phyloP scores from a whole-genome alignment of 2,888 invertebrate genomes.

The Teleiodes luculella region DNA sequence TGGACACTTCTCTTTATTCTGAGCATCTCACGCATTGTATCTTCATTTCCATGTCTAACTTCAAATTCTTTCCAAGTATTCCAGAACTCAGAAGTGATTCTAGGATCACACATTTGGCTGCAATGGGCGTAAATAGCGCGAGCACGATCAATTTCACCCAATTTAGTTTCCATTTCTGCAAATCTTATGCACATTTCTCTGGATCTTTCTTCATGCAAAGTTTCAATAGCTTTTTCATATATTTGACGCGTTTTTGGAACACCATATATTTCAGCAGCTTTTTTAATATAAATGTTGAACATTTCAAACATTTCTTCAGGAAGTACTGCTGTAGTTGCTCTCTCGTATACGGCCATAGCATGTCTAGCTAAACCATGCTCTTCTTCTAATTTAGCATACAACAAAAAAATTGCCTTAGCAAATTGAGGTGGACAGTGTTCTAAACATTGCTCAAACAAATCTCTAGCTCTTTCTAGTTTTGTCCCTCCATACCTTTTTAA shows the following conservation, averaged over 20 bases:
- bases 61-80: slow-evolving; percentile 99
- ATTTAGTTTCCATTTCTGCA: slow-evolving; percentile 98
- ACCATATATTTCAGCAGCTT: slow-evolving; percentile 98
- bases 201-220: slow-evolving; percentile 92
- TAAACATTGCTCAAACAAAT: slow-evolving; percentile 98
- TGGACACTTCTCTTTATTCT: slow-evolving; percentile 98
- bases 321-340: slow-evolving; percentile 94
- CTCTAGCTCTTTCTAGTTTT: slow-evolving; percentile 97
- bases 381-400: slow-evolving; percentile 99
- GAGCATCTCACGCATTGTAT: slow-evolving; percentile 99
- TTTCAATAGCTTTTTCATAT: slow-evolving; percentile 98
- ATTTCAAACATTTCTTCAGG: slow-evolving; percentile 97
- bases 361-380: slow-evolving; percentile 98
- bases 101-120: slow-evolving; percentile 99
- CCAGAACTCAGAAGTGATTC: slow-evolving; percentile 97
- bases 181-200: slow-evolving; percentile 98
- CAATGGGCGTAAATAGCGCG: slow-evolving; percentile 98
- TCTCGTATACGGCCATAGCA: slow-evolving; percentile 99
- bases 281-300: slow-evolving; percentile 99
- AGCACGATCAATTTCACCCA: slow-evolving; percentile 98
- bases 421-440: slow-evolving; percentile 97
- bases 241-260: slow-evolving; percentile 97
- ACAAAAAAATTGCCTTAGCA: slow-evolving; percentile 94
- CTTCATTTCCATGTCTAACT: slow-evolving; percentile 98
- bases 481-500: slow-evolving; percentile 95